These are phyloP conservation scores for Icerya purchasi DNA, from an alignment of 2,888 invertebrate species.

Conservation along the genomic window DNA sequence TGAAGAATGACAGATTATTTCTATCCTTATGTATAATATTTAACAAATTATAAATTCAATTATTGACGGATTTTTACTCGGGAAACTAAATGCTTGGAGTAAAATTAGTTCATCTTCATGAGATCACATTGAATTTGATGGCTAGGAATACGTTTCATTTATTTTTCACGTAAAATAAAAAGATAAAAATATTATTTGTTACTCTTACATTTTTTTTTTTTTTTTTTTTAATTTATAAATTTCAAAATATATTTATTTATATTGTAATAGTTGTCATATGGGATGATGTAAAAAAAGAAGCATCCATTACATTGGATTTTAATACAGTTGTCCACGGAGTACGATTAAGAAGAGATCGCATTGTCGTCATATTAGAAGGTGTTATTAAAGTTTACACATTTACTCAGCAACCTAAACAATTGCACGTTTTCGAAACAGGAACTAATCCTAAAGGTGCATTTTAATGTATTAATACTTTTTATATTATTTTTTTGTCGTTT, in stretches of 20 bases:
- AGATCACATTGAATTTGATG: no score
- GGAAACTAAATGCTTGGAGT: no score
- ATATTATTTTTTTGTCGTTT: no score
- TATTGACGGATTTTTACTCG: no score
- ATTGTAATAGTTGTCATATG: slow-evolving; percentile 62
- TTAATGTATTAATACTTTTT: no score
- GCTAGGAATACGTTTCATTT: no score
- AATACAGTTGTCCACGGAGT: slow-evolving; percentile 83
- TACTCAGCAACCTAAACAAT: slow-evolving; percentile 78
- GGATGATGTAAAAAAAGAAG: slow-evolving; percentile 90
- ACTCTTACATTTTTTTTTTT: not conserved
- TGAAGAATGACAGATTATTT: no score
- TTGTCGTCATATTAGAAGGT: slow-evolving; percentile 84
- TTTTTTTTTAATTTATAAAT: slow-evolving; percentile 4
- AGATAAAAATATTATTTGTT: slow-evolving; percentile 6
- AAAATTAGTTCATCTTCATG: no score
- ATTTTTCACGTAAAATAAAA: slow-evolving; percentile 2
- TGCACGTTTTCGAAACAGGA: slow-evolving; percentile 93
- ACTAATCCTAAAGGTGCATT: slow-evolving; percentile 54
- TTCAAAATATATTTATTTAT: slow-evolving; percentile 4
- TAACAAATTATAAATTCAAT: no score
- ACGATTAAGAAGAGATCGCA: slow-evolving; percentile 76
- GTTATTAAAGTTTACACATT: slow-evolving; percentile 96
- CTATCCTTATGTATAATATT: no score
- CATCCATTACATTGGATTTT: slow-evolving; percentile 84